A percentile compares a stretch with the other conserved stretches of the same genome.
phyloP scores from a whole-genome alignment of 1,140 invertebrate genomes.

The Colletes latitarsis region DNA sequence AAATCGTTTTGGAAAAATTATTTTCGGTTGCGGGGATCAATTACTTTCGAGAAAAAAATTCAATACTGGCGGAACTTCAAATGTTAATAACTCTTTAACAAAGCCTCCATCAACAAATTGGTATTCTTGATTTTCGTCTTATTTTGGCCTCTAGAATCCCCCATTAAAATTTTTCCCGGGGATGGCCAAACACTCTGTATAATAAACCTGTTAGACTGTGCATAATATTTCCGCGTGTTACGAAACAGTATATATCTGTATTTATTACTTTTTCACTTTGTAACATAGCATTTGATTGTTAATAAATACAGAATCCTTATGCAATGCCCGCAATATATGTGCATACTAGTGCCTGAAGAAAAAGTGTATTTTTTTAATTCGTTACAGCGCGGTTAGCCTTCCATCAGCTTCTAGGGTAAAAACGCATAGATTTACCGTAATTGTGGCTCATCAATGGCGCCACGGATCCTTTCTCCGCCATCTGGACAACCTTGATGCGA shows the following conservation, averaged over 20 bases:
- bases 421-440: constrained; percentile 65
- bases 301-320: not conserved
- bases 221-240: not conserved
- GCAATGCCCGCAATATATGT: not conserved
- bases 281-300: not conserved
- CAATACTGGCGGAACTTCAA: too few species aligned
- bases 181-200: too few species aligned
- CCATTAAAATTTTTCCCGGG: too few species aligned
- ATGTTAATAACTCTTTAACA: too few species aligned
- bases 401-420: constrained; percentile 30
- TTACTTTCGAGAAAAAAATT: too few species aligned
- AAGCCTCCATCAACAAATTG: too few species aligned
- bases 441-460: constrained; percentile 64
- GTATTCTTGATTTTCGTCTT: too few species aligned
- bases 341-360: not conserved
- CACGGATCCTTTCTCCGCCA: constrained; percentile 70
- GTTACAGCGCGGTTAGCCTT: constrained; percentile 4
- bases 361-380: constrained; percentile 38
- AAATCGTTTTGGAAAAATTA: too few species aligned
- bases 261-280: not conserved
- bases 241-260: not conserved
- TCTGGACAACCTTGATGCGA: constrained; percentile 58
- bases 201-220: too few species aligned
- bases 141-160: too few species aligned
- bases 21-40: too few species aligned